Percentiles rank a stretch among this genome's conserved stretches.
These are phyloP conservation scores for Rhagoletis pomonella DNA, from an alignment of 1,140 invertebrate species.

Conservation along the genomic window DNA sequence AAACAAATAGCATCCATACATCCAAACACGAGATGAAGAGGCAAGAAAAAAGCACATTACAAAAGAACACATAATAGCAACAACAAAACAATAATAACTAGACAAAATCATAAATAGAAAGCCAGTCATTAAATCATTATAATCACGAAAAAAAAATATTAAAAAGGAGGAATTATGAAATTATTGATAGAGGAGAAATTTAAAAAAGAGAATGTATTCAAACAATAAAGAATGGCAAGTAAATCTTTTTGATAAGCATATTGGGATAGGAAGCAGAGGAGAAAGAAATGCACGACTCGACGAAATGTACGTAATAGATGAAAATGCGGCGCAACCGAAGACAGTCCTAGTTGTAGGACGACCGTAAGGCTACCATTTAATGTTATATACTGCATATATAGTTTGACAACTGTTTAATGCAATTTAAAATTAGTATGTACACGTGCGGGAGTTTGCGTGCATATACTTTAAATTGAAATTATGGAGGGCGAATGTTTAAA, in stretches of 20 bases:
- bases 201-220: neutral
- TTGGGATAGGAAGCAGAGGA: neutral
- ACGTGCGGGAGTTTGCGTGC: neutral
- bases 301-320: neutral
- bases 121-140: slow-evolving; percentile 28
- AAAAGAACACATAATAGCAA: slow-evolving; percentile 56
- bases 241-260: slow-evolving; percentile 1
- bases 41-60: neutral
- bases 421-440: neutral
- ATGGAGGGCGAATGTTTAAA: neutral
- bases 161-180: slow-evolving; percentile 11
- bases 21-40: neutral
- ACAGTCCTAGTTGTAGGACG: neutral
- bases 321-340: neutral
- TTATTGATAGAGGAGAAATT: slow-evolving; percentile 11
- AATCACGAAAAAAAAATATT: neutral
- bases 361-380: neutral
- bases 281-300: neutral
- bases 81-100: slow-evolving; percentile 56
- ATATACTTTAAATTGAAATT: neutral
- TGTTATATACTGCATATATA: slow-evolving; percentile 5
- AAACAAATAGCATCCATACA: slow-evolving; percentile 2
- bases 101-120: slow-evolving; percentile 29
- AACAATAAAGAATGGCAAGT: slow-evolving; percentile 11
- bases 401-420: neutral